Evolutionary conservation across 2,888 invertebrate species (phyloP).

Genomic region (Ophraella communa): DNA sequence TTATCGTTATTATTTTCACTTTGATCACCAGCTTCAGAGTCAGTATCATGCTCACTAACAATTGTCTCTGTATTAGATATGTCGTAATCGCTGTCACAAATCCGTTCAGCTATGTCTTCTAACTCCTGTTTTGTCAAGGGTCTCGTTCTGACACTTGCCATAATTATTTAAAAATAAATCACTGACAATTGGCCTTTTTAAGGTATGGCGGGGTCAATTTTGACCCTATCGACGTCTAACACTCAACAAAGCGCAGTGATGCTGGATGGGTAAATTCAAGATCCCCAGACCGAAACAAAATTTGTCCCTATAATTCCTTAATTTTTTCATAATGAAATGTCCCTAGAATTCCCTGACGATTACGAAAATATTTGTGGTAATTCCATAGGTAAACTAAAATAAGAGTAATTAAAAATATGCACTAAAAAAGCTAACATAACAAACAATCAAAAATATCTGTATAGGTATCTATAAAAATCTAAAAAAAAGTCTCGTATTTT

Average conservation of each 20-base stretch:
- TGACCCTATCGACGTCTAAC: conserved; percentile 58
- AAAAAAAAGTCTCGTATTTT: no score
- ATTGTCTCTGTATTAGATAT: no score
- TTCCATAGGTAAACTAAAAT: neutral
- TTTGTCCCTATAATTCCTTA: conserved; percentile 4
- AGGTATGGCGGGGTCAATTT: conserved; percentile 59
- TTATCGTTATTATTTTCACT: no score
- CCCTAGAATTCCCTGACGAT: neutral
- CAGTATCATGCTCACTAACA: no score
- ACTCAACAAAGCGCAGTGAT: neutral
- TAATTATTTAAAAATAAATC: no score
- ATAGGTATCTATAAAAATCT: neutral
- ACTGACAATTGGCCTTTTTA: neutral
- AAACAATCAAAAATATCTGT: neutral
- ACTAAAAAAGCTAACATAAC: neutral
- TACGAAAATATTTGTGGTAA: neutral
- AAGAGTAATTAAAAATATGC: neutral
- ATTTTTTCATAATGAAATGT: neutral
- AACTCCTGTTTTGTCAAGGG: no score
- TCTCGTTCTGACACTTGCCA: no score
- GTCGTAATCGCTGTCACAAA: no score
- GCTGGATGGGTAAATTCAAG: no score
- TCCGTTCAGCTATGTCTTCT: no score
- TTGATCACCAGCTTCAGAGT: neutral
- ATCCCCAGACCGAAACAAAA: no score